phyloP scores from a whole-genome alignment of 2,888 invertebrate genomes.

The Dicranocentrus wangi region DNA sequence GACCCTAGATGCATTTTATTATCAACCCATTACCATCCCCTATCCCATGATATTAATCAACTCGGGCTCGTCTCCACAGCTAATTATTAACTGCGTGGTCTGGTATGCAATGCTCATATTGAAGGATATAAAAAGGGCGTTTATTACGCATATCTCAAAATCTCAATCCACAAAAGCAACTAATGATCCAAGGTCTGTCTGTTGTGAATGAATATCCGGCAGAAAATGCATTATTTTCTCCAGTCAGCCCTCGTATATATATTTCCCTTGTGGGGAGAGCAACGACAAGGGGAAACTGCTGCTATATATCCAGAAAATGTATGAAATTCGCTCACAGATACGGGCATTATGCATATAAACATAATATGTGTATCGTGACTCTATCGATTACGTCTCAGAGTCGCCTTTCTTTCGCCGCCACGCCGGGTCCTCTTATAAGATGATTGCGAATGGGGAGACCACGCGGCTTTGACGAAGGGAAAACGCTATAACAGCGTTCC shows the following conservation, averaged over 20 bases:
- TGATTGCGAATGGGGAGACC: slow-evolving; percentile 56
- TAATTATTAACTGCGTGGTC: slow-evolving; percentile 10
- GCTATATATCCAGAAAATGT: slow-evolving; percentile 15
- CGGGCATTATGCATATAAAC: slow-evolving; percentile 25
- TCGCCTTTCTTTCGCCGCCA: slow-evolving; percentile 58
- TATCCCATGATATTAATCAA: slow-evolving; percentile 7
- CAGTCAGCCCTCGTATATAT: background rate
- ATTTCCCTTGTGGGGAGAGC: slow-evolving; percentile 21
- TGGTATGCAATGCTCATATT: slow-evolving; percentile 2
- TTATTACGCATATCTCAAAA: background rate
- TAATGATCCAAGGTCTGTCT: slow-evolving; percentile 28
- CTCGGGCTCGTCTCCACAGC: slow-evolving; percentile 5
- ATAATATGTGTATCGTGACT: slow-evolving; percentile 61
- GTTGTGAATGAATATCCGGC: slow-evolving; percentile 7
- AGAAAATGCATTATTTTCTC: slow-evolving; percentile 3
- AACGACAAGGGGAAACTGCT: background rate
- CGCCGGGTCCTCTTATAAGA: slow-evolving; percentile 59
- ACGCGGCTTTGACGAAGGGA: slow-evolving; percentile 36
- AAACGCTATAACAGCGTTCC: slow-evolving; percentile 35
- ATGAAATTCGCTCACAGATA: too few relatives aligned
- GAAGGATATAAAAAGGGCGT: background rate
- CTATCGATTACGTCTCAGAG: slow-evolving; percentile 67
- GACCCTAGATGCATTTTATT: slow-evolving; percentile 28
- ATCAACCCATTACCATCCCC: slow-evolving; percentile 19
- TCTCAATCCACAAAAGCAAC: background rate